Conservation (phyloP, 2,888 invertebrate genomes). For the Ganaspis brasiliensis region DNA sequence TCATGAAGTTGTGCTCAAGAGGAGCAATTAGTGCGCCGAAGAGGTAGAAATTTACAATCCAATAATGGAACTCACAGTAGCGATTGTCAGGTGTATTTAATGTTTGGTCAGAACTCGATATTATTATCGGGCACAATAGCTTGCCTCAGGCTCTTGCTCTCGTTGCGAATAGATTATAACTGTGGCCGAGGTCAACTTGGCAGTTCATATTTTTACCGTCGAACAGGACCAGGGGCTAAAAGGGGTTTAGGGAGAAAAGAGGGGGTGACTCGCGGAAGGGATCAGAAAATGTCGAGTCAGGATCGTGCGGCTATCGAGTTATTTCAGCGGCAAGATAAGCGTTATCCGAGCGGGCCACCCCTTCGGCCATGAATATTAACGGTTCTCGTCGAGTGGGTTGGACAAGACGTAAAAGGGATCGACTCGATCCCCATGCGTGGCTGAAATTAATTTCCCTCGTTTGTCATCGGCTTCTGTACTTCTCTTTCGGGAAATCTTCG, state of each 20-base stretch:
- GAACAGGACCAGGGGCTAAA: slow-evolving; percentile 43
- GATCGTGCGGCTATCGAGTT: slow-evolving; percentile 75
- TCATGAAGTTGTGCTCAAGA: background rate
- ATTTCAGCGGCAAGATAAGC: slow-evolving; percentile 77
- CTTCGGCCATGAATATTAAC: slow-evolving; percentile 77
- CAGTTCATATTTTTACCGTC: slow-evolving; percentile 28
- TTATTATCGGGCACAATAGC: slow-evolving; percentile 10
- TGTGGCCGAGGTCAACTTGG: slow-evolving; percentile 28
- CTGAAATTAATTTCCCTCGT: slow-evolving; percentile 69
- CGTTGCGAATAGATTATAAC: slow-evolving; percentile 7
- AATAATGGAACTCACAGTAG: slow-evolving; percentile 35
- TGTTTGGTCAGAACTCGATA: slow-evolving; percentile 32
- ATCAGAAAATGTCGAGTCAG: slow-evolving; percentile 75
- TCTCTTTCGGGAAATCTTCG: slow-evolving; percentile 27
- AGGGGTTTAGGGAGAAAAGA: slow-evolving; percentile 52
- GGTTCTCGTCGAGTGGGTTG: slow-evolving; percentile 67
- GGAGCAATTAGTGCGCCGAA: background rate
- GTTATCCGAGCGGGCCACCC: slow-evolving; percentile 72
- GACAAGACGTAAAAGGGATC: slow-evolving; percentile 70
- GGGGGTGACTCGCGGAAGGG: slow-evolving; percentile 60
- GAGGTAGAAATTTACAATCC: slow-evolving; percentile 21
- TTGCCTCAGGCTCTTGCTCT: background rate
- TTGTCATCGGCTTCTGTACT: slow-evolving; percentile 43
- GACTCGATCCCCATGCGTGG: slow-evolving; percentile 66
- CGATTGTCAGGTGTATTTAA: slow-evolving; percentile 35